phyloP scores from a whole-genome alignment of 2,113 vertebrate genomes.

The Nannospalax galili region DNA sequence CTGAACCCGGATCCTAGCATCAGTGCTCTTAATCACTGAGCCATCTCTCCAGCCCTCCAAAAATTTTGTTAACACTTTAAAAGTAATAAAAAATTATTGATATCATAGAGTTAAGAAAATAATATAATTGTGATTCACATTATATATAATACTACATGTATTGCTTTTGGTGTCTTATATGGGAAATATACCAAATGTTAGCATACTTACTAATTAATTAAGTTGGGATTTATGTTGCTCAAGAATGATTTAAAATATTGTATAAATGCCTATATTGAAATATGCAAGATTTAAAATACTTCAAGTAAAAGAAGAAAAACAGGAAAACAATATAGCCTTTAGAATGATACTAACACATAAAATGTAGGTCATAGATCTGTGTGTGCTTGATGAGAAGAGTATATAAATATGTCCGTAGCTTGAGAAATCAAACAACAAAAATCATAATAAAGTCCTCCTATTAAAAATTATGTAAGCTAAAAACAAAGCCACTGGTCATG shows the following conservation, averaged over 20 bases:
- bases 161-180: neutral
- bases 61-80: neutral
- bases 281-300: constrained; percentile 22
- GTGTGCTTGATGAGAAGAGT: neutral
- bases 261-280: constrained; percentile 11
- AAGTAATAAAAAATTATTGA: constrained; percentile 11
- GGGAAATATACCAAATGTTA: neutral
- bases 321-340: neutral
- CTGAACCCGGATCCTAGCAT: too few species aligned
- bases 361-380: neutral
- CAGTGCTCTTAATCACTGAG: too few species aligned
- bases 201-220: constrained; percentile 12
- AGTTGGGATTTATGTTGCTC: constrained; percentile 9
- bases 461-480: neutral
- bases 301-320: constrained; percentile 6
- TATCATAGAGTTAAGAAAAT: neutral
- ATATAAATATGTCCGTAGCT: neutral
- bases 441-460: neutral
- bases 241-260: constrained; percentile 45
- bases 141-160: neutral
- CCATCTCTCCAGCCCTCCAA: too few species aligned
- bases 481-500: neutral
- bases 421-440: neutral
- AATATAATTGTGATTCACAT: neutral
- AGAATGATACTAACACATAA: neutral